These are phyloP conservation scores for Koerneria pararmatus DNA, from an alignment of 2,888 invertebrate species.

Conservation along the genomic window DNA sequence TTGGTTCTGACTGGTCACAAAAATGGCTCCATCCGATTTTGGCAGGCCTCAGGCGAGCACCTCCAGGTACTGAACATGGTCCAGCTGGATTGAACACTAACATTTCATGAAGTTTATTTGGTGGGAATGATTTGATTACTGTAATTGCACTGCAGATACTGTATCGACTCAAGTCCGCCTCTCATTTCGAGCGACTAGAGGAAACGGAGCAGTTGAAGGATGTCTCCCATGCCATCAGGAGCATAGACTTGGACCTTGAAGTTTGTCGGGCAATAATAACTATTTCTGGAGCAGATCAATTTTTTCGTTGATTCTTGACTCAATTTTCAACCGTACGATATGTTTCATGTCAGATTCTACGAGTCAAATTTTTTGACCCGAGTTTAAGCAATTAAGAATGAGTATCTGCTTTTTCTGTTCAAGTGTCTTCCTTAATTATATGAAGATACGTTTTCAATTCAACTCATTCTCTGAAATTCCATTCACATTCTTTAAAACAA, in stretches of 20 bases:
- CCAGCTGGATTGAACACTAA: conserved; percentile 71
- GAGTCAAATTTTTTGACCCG: too few species aligned
- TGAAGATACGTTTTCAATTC: too few species aligned
- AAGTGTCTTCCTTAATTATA: too few species aligned
- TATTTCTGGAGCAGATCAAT: too few species aligned
- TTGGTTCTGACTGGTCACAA: conserved; percentile 61
- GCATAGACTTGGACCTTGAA: conserved; percentile 75
- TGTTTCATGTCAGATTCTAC: too few species aligned
- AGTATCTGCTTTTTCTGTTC: too few species aligned
- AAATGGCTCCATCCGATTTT: conserved; percentile 96
- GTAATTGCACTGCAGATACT: conserved; percentile 25
- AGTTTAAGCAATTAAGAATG: too few species aligned
- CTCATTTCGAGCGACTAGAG: conserved; percentile 66
- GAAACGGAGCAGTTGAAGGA: conserved; percentile 35
- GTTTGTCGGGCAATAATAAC: too few species aligned
- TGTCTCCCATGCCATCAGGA: conserved; percentile 49
- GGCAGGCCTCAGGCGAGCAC: conserved; percentile 84
- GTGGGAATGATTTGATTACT: not conserved
- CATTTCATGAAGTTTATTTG: conserved; percentile 31
- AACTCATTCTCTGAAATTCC: too few species aligned
- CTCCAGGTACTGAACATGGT: conserved; percentile 82
- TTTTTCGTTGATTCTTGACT: too few species aligned
- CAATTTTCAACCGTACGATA: too few species aligned
- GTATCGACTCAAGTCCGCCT: conserved; percentile 68
- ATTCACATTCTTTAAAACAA: too few species aligned